These are phyloP conservation scores for Xiphophorus hellerii DNA, from an alignment of 2,113 vertebrate species.

Conservation along the genomic window DNA sequence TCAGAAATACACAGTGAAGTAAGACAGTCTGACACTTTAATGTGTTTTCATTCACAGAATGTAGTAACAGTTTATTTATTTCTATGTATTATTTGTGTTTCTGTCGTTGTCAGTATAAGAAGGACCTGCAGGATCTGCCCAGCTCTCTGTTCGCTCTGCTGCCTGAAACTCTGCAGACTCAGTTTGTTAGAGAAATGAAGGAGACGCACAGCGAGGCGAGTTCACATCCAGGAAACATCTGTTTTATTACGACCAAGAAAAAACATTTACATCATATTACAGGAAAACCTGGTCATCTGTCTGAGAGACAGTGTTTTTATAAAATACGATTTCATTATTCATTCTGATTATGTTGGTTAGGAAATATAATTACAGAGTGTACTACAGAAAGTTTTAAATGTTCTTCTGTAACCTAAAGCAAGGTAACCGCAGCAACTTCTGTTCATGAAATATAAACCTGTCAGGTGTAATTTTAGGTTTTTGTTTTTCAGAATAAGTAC, in stretches of 20 bases:
- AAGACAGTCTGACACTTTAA: not conserved
- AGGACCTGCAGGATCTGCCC: constrained; percentile 59
- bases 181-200: constrained; percentile 65
- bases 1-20: constrained; percentile 88
- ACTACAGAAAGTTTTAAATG: too few relatives aligned
- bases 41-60: not conserved
- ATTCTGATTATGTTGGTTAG: not conserved
- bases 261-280: not conserved
- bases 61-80: not conserved
- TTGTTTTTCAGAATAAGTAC: constrained; percentile 84
- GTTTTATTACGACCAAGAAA: not conserved
- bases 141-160: constrained; percentile 58
- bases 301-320: accelerated
- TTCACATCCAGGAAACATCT: not conserved
- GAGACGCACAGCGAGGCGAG: constrained; percentile 66
- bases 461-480: not conserved
- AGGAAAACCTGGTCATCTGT: not conserved
- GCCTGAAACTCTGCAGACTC: constrained; percentile 69
- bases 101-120: constrained; percentile 40
- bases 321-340: not conserved
- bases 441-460: too few relatives aligned
- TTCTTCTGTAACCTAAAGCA: too few relatives aligned
- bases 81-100: not conserved
- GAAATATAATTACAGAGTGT: not conserved
- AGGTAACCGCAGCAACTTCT: too few relatives aligned